These are phyloP conservation scores for Tichodroma muraria DNA, from an alignment of 2,113 vertebrate genomes.

Conservation along the genomic window DNA sequence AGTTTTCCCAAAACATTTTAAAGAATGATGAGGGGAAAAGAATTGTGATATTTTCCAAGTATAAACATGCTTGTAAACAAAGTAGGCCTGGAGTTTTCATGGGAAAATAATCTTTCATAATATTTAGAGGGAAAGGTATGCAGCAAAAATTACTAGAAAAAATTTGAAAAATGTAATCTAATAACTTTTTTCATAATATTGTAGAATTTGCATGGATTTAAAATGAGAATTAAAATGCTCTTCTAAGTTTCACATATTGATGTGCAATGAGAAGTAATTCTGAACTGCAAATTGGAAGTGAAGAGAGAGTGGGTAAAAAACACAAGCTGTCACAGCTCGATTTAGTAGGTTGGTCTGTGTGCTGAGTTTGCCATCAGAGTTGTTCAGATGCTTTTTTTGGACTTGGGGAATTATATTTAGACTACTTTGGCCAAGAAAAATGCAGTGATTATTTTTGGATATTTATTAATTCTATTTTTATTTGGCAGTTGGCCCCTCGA, in stretches of 20 bases:
- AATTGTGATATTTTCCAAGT: background rate
- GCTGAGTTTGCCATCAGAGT: conserved; percentile 51
- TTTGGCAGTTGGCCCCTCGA: conserved; percentile 84
- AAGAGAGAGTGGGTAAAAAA: background rate
- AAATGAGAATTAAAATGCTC: background rate
- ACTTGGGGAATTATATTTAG: background rate
- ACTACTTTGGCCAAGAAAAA: background rate
- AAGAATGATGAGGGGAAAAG: background rate
- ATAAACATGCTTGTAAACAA: background rate
- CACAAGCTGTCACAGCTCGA: conserved; percentile 9
- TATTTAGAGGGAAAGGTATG: background rate
- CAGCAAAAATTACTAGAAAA: background rate
- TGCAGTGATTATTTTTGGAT: background rate
- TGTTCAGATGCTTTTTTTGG: conserved; percentile 24
- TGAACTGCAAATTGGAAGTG: background rate
- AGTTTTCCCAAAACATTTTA: background rate
- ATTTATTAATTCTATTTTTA: conserved; percentile 15
- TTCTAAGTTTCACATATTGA: background rate
- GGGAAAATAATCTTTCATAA: background rate
- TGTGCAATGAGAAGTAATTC: background rate
- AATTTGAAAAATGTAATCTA: background rate
- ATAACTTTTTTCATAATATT: background rate
- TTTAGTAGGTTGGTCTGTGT: conserved; percentile 14
- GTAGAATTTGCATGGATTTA: background rate
- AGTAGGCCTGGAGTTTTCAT: background rate